These are phyloP conservation scores for Eretmocerus hayati DNA, from an alignment of 2,888 invertebrate species.

Conservation along the genomic window DNA sequence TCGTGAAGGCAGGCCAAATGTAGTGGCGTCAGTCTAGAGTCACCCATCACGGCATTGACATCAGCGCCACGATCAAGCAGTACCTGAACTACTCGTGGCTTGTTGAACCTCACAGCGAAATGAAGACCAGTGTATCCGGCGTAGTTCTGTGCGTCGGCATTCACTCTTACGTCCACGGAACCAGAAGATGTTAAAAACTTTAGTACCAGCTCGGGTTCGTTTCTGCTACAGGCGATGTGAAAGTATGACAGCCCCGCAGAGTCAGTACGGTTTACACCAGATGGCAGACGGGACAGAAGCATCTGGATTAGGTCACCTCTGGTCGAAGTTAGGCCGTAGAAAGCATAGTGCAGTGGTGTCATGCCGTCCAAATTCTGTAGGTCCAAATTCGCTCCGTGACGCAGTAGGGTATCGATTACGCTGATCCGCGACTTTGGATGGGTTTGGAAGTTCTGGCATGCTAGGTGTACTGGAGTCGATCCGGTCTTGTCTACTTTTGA, in stretches of 20 bases:
- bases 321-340: neutral
- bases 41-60: neutral
- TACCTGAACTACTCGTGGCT: neutral
- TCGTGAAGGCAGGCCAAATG: conserved; percentile 2
- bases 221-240: neutral
- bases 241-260: neutral
- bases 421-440: no score
- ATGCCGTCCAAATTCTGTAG: neutral
- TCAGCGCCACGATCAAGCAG: neutral
- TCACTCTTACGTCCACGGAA: neutral
- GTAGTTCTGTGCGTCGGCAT: neutral
- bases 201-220: neutral
- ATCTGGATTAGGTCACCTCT: neutral
- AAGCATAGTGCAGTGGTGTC: neutral
- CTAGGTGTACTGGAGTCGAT: neutral
- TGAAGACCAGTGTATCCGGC: neutral
- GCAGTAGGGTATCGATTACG: neutral
- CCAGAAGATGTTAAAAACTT: neutral
- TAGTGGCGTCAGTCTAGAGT: neutral
- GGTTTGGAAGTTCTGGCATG: neutral
- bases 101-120: neutral
- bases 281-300: neutral
- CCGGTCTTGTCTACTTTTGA: neutral
- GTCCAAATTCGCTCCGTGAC: neutral
- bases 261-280: neutral